Conservation (phyloP, 2,113 vertebrate genomes). For the Phyllostomus hastatus region DNA sequence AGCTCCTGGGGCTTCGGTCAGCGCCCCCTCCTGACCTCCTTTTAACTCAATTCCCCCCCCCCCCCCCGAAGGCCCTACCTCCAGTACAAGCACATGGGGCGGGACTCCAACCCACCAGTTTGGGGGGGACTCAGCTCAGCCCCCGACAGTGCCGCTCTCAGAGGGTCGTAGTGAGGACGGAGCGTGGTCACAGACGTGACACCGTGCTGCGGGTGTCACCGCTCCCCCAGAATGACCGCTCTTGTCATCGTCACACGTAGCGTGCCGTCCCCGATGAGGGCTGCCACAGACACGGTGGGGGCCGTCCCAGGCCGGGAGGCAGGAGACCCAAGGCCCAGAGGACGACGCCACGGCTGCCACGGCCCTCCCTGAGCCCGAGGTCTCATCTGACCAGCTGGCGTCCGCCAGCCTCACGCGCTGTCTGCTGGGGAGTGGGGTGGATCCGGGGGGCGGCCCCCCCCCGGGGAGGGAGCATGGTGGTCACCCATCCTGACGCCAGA, state of each 20-base stretch:
- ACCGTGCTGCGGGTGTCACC: neutral
- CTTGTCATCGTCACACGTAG: rapidly evolving
- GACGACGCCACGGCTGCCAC: rapidly evolving
- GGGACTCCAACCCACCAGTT: neutral
- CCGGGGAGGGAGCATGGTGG: rapidly evolving
- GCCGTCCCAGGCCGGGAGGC: too few relatives aligned
- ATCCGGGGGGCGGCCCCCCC: rapidly evolving
- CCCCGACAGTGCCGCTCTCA: rapidly evolving
- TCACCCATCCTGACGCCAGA: rapidly evolving
- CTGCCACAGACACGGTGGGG: neutral
- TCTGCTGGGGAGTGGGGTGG: rapidly evolving
- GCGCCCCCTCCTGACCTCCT: rapidly evolving
- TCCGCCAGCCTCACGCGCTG: neutral
- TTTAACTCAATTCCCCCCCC: neutral
- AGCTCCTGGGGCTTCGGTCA: neutral
- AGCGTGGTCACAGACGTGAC: neutral
- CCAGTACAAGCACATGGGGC: neutral
- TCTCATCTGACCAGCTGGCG: neutral
- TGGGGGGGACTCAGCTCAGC: too few relatives aligned
- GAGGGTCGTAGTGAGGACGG: rapidly evolving
- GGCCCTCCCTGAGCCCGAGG: neutral
- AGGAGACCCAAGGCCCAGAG: rapidly evolving
- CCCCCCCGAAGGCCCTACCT: neutral
- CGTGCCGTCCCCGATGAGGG: rapidly evolving
- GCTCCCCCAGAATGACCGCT: too few relatives aligned